Conservation (phyloP, 2,113 vertebrate genomes). For the Riparia riparia region DNA sequence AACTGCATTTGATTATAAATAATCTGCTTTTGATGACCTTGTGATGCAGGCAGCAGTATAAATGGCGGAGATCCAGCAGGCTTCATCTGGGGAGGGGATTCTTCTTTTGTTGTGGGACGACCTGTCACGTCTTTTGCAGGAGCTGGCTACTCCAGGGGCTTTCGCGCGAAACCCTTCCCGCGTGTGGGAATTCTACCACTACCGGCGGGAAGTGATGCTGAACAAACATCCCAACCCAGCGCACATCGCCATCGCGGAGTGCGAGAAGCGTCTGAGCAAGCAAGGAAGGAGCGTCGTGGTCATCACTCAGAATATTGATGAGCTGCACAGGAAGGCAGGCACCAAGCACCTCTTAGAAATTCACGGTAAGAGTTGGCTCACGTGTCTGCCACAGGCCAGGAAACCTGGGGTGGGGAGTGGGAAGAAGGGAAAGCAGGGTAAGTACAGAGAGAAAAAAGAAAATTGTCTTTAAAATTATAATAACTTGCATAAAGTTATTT, state of each 20-base stretch:
- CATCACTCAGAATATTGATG: constrained; percentile 95
- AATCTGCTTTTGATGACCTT: neutral
- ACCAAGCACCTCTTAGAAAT: constrained; percentile 90
- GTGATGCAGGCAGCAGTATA: neutral
- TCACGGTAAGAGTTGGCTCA: constrained; percentile 82
- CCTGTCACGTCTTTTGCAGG: constrained; percentile 61
- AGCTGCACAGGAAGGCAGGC: constrained; percentile 91
- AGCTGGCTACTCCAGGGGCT: constrained; percentile 89
- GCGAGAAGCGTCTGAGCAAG: constrained; percentile 84
- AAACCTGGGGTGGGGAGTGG: accelerated
- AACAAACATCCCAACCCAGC: constrained; percentile 85
- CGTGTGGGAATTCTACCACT: constrained; percentile 98
- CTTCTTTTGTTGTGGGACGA: neutral
- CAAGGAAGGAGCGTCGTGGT: constrained; percentile 88
- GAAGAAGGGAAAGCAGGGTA: neutral
- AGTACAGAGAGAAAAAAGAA: neutral
- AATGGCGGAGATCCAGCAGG: neutral
- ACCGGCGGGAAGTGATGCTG: constrained; percentile 87
- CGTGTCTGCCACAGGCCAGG: neutral
- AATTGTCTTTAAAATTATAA: neutral
- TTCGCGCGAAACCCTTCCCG: constrained; percentile 89
- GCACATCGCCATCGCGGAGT: constrained; percentile 89
- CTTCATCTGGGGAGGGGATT: neutral
- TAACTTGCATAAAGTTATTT: neutral
- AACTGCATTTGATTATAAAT: neutral